Evolutionary conservation across 2,797 vertebrate species (phyloP).

Genomic region (Coranthus polyacanthus): DNA sequence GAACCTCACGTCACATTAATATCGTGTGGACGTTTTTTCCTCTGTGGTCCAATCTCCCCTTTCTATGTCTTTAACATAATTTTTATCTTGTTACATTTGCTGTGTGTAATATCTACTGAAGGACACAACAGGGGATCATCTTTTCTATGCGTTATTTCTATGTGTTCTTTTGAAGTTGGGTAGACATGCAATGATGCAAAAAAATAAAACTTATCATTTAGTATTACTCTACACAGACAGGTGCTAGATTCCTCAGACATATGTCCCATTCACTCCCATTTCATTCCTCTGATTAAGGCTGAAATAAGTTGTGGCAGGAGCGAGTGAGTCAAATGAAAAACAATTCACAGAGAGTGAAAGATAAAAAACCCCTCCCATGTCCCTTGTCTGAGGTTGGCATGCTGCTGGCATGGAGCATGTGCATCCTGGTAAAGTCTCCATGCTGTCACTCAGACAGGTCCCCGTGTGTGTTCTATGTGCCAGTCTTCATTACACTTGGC

Average conservation of each 20-base stretch:
- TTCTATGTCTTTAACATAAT: too few relatives aligned
- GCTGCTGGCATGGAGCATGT: conserved; percentile 74
- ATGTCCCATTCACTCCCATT: conserved; percentile 43
- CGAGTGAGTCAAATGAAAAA: conserved; percentile 71
- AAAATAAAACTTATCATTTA: too few relatives aligned
- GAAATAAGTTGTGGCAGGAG: conserved; percentile 79
- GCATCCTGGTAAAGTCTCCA: conserved; percentile 85
- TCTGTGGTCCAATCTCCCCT: too few relatives aligned
- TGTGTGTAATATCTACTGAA: too few relatives aligned
- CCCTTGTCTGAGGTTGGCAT: conserved; percentile 76
- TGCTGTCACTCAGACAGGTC: conserved; percentile 87
- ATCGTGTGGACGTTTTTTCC: too few relatives aligned
- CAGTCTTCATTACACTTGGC: conserved; percentile 98
- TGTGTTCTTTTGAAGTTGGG: too few relatives aligned
- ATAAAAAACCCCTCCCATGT: conserved; percentile 71
- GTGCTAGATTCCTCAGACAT: conserved; percentile 46
- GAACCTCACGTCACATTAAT: too few relatives aligned
- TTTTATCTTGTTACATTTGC: too few relatives aligned
- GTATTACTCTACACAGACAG: conserved; percentile 40
- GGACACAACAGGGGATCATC: too few relatives aligned
- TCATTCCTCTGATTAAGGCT: conserved; percentile 64
- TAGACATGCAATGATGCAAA: too few relatives aligned
- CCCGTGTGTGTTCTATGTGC: conserved; percentile 88
- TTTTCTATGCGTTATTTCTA: too few relatives aligned
- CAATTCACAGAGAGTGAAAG: conserved; percentile 67